Conservation (phyloP, 2,888 invertebrate species). For the Dynastes maya region DNA sequence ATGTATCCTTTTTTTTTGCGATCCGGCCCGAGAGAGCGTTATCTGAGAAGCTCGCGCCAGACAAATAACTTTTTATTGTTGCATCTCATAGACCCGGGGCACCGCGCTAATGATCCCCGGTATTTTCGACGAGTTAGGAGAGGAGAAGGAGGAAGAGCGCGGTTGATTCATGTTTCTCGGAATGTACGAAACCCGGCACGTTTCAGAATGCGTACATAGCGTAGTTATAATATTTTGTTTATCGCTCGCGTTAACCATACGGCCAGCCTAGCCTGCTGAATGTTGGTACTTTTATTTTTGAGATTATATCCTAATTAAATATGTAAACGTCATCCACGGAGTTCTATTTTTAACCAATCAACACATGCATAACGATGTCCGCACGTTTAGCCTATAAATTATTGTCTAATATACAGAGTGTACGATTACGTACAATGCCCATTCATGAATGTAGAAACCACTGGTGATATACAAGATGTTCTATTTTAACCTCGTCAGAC, state of each 20-base stretch:
- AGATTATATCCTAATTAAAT: conserved; percentile 41
- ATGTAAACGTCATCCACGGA: conserved; percentile 20
- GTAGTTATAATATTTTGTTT: conserved; percentile 22
- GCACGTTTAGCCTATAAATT: conserved; percentile 1
- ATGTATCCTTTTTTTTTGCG: not conserved
- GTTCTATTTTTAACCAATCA: conserved; percentile 34
- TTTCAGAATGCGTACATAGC: not conserved
- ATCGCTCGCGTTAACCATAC: not conserved
- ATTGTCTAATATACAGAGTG: not conserved
- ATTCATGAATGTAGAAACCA: too few relatives aligned
- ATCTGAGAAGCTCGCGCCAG: not conserved
- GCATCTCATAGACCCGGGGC: not conserved
- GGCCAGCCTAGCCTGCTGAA: not conserved
- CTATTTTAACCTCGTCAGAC: too few relatives aligned
- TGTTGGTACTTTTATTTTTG: conserved; percentile 38
- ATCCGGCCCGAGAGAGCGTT: not conserved
- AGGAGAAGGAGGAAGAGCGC: too few relatives aligned
- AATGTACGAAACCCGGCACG: conserved; percentile 9
- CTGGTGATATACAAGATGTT: too few relatives aligned
- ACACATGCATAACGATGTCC: conserved; percentile 4
- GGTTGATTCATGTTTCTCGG: conserved; percentile 24
- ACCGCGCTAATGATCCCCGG: not conserved
- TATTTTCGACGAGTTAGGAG: too few relatives aligned
- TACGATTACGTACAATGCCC: too few relatives aligned
- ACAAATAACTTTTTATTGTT: conserved; percentile 12